Evolutionary conservation across 2,888 invertebrate species (phyloP).

Genomic region (Pristionchus fissidentatus): DNA sequence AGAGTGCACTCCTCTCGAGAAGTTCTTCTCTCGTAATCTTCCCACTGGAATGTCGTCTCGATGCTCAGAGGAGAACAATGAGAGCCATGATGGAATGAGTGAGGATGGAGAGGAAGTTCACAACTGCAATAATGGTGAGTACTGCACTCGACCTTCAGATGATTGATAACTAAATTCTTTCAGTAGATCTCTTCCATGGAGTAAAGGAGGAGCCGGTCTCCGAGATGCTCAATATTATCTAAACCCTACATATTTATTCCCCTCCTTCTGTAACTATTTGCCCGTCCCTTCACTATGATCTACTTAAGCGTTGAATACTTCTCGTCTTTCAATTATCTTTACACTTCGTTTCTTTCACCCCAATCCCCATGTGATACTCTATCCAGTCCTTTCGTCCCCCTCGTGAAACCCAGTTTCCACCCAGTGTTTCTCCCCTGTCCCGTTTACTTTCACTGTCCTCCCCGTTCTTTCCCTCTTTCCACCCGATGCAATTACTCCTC

Average conservation of each 20-base stretch:
- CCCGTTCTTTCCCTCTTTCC: neutral
- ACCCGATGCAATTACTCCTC: neutral
- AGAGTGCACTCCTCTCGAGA: constrained; percentile 46
- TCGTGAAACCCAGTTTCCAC: neutral
- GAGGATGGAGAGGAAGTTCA: constrained; percentile 39
- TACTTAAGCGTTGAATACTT: constrained; percentile 5
- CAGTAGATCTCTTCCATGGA: neutral
- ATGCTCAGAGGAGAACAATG: constrained; percentile 47
- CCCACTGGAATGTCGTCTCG: constrained; percentile 38
- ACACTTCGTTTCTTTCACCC: neutral
- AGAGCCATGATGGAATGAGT: constrained; percentile 46
- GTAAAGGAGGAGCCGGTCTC: constrained; percentile 32
- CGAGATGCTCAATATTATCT: neutral
- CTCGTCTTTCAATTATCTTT: neutral
- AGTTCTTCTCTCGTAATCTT: constrained; percentile 44
- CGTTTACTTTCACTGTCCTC: neutral
- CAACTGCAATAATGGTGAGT: neutral
- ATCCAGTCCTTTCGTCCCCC: neutral
- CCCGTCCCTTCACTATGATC: neutral
- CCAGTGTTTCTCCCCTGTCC: neutral
- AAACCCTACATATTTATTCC: neutral
- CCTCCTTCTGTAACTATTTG: neutral
- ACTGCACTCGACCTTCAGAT: neutral
- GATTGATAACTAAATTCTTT: neutral
- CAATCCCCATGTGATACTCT: neutral